Conservation (phyloP, 2,888 invertebrate species). For the Dioctria rufipes region DNA sequence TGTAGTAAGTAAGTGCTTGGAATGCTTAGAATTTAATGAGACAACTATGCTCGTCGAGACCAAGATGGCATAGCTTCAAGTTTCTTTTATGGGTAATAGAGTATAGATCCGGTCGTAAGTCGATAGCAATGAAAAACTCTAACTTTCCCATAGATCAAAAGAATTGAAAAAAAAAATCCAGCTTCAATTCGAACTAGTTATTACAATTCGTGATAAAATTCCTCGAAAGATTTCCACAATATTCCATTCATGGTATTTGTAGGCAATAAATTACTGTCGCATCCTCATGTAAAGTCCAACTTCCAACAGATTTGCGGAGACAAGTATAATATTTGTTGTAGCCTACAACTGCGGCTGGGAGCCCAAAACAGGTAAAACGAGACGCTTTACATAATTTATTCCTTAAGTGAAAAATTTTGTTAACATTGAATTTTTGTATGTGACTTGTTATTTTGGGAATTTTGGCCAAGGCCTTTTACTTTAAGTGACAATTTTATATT, state of each 20-base stretch:
- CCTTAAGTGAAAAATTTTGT: background rate
- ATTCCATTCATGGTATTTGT: background rate
- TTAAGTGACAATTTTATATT: background rate
- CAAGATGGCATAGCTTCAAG: background rate
- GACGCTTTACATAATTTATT: constrained; percentile 18
- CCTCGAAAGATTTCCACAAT: background rate
- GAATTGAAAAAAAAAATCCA: too few relatives aligned
- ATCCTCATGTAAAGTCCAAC: background rate
- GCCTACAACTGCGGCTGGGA: background rate
- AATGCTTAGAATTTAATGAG: background rate
- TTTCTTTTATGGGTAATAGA: background rate
- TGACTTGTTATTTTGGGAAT: constrained; percentile 1
- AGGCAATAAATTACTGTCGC: background rate
- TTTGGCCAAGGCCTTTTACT: constrained; percentile 1
- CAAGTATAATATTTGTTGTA: background rate
- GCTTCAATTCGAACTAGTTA: too few relatives aligned
- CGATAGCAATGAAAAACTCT: background rate
- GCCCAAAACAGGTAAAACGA: background rate
- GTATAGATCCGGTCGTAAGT: background rate
- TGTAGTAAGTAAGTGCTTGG: background rate
- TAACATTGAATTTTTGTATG: background rate
- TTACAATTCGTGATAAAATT: too few relatives aligned
- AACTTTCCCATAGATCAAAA: background rate
- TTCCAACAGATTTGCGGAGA: background rate
- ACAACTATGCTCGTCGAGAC: background rate